Evolutionary conservation across 1,140 invertebrate species (phyloP).

Genomic region (Phymorhynchus buccinoides): DNA sequence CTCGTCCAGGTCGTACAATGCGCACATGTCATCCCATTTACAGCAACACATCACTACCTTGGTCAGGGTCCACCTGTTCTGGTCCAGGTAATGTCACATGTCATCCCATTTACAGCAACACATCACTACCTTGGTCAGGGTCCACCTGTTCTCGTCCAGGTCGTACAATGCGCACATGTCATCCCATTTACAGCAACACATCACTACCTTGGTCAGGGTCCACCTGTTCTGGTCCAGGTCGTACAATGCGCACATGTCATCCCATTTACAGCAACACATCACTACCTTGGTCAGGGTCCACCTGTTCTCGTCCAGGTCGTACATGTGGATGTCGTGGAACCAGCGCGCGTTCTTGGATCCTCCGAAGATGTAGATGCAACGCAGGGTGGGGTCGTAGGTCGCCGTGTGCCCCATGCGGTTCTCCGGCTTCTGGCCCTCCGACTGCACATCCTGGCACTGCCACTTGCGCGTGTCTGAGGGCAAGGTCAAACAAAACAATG

Average conservation of each 20-base stretch:
- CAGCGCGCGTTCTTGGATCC: slow-evolving; percentile 71
- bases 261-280: too few relatives aligned
- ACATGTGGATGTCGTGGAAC: slow-evolving; percentile 71
- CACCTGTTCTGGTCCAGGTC: slow-evolving; percentile 71
- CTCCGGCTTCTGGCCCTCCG: slow-evolving; percentile 66
- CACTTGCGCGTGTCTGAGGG: slow-evolving; percentile 65
- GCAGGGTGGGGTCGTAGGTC: slow-evolving; percentile 67
- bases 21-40: too few relatives aligned
- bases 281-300: slow-evolving; percentile 71
- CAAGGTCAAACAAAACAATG: too few relatives aligned
- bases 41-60: too few relatives aligned
- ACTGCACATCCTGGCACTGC: slow-evolving; percentile 55
- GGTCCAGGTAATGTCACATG: too few relatives aligned
- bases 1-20: too few relatives aligned
- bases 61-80: too few relatives aligned
- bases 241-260: slow-evolving; percentile 42
- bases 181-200: too few relatives aligned
- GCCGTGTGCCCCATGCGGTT: slow-evolving; percentile 71
- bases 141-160: slow-evolving; percentile 70
- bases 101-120: too few relatives aligned
- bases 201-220: slow-evolving; percentile 70
- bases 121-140: slow-evolving; percentile 69
- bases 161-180: slow-evolving; percentile 58
- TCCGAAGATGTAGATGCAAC: slow-evolving; percentile 71
- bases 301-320: slow-evolving; percentile 69